Base-by-base conservation (phyloP, 2,797 vertebrate species). In the Falco cherrug region DNA sequence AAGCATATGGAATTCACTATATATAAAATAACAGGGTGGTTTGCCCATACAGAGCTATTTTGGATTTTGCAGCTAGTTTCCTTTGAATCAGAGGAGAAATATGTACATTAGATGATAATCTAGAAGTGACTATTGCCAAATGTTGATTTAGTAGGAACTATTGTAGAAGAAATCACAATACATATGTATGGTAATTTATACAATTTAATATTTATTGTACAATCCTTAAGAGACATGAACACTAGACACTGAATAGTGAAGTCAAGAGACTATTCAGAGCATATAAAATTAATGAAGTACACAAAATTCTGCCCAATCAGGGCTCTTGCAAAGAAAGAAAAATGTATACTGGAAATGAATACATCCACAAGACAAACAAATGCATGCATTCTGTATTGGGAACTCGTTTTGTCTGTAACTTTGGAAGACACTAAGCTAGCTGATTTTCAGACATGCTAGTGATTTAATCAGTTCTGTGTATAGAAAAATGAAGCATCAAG, bases 151-250 rank as follows among this genome's bases (percentile, higher is more conserved):
- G 64, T 77, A 29, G 50, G 50, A 87, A 26, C 29, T 60, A 7
- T 17, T 83, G 43, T 61, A 61, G 50, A 80, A 85, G 19, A 89
- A 87, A 84, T 80, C 50, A 41, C 25, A 54, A 57, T 60, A 47
- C 21, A 10, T 39, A 37, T 37, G 13, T 75, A 68, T 71, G 65
- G 19, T 92, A 83, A 95, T 87, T 92, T 83, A 77, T 93, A 47
- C 81, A 75, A 47, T 94, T 90, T 85, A 95, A 78, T 89, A 93
- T 87, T 85, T 90, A 75, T 89, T 83, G 29, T 45, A 29, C 14
- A 85, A 7, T 83, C 35, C 71, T 78, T 75, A 47, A 63, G 86
- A 85, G 68, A 79, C 12, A 5, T 54, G 50, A 95, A 48, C 25
- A 16, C 22, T 77, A 84, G 53, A 51, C 31, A 48, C 5, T 61